These are phyloP conservation scores for Auanema sp. DNA, from an alignment of 2,888 invertebrate genomes.

Conservation along the genomic window DNA sequence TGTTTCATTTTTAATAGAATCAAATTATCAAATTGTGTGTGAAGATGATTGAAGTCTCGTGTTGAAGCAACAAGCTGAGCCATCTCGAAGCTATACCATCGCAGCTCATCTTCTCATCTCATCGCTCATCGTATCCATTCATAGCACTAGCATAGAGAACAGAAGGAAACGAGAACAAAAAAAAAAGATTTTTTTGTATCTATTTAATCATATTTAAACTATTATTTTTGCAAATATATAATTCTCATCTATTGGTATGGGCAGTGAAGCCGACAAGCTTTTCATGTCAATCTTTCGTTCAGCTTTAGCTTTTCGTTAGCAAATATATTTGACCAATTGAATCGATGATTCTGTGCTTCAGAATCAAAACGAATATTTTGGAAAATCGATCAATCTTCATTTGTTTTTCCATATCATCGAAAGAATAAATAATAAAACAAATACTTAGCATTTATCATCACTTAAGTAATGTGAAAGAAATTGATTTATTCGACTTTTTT, in stretches of 20 bases:
- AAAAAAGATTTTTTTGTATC: neutral
- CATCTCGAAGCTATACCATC: no score
- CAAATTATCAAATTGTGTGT: neutral
- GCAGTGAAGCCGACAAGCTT: neutral
- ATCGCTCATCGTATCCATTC: no score
- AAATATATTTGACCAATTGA: slow-evolving; percentile 1
- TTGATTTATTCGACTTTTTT: slow-evolving; percentile 2
- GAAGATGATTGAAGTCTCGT: no score
- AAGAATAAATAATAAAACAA: slow-evolving; percentile 3
- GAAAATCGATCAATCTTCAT: neutral
- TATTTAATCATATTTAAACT: neutral
- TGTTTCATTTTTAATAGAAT: neutral
- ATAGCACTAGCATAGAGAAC: no score
- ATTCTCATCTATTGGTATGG: neutral
- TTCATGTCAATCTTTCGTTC: neutral
- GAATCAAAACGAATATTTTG: slow-evolving; percentile 3
- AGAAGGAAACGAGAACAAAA: no score
- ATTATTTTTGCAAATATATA: neutral
- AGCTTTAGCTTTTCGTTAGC: no score
- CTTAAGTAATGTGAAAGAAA: neutral
- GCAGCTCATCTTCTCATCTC: no score
- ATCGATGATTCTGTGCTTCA: neutral
- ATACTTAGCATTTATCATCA: neutral
- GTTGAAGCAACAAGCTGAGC: no score
- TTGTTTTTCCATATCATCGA: neutral